Evolutionary conservation across 1,140 invertebrate species (phyloP), one percentile per base, ranked within the genome.

Genomic region (Drosophila ironensis): DNA sequence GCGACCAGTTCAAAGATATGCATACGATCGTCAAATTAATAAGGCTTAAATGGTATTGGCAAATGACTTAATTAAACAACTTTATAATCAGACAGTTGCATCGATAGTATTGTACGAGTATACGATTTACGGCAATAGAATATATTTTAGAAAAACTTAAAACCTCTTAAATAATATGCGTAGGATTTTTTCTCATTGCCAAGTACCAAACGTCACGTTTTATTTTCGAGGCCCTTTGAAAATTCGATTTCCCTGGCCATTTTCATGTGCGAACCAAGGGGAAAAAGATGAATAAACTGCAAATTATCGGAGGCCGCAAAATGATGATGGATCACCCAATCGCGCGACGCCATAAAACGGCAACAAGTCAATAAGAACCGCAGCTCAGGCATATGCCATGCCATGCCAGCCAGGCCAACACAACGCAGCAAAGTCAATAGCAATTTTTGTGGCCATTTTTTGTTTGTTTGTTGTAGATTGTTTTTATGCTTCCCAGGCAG

Each of bases 311-410:
- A 48, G 44, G 42, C 63, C 64, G 42, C 63, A 60, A 44, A 84
- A 82, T 84, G 63, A 82, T 82, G 78, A 82, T 82, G 78, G 78
- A 82, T 82, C 73, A 78, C 78, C 63, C 77, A 82, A 82, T 84
- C 73, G 77, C 22, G 50, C 57, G 70, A 70, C 78, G 78, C 78
- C 78, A 84, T 84, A 73, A 82, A 82, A 70, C 47, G 78, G 80
- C 78, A 82, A 86, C 73, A 78, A 84, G 78, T 84, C 78, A 82
- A 82, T 82, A 84, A 84, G 78, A 73, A 73, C 63, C 33, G 14
- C 33, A 66, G 44, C 45, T 69, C 59, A 30, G 52, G 38, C 61
- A 68, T 60, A 72, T 72, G 51, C 42, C 59, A 22, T n/a, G 14
- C 60, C 50, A 52, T n/a, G n/a, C n/a, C 35, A 72, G 30, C 11